phyloP scores from a whole-genome alignment of 2,888 invertebrate genomes.

The Dolichopus griseipennis region DNA sequence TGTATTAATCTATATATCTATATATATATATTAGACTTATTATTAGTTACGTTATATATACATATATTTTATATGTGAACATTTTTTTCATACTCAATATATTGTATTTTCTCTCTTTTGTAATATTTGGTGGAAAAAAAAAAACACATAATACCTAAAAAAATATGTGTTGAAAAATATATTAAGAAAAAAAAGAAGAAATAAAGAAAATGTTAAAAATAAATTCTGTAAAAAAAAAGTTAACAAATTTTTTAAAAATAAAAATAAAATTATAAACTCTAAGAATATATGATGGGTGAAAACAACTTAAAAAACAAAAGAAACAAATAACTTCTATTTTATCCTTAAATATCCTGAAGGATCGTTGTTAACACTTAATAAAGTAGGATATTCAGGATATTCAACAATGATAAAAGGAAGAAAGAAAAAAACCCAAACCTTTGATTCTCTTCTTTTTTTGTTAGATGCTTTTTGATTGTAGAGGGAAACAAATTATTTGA shows the following conservation, averaged over 20 bases:
- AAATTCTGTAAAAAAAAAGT: too few species aligned
- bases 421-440: too few species aligned
- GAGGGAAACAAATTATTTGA: background rate
- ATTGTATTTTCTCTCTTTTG: too few species aligned
- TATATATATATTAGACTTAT: too few species aligned
- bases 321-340: background rate
- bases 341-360: slow-evolving; percentile 3
- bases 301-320: background rate
- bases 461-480: background rate
- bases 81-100: too few species aligned
- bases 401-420: background rate
- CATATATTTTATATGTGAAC: background rate
- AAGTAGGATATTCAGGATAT: background rate
- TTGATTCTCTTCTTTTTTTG: background rate
- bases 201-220: background rate
- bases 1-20: background rate
- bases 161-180: too few species aligned
- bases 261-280: too few species aligned
- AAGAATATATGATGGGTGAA: too few species aligned
- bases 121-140: too few species aligned
- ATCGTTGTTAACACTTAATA: slow-evolving; percentile 6
- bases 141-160: too few species aligned
- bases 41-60: too few species aligned
- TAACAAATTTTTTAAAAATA: too few species aligned
- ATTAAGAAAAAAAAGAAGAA: background rate